Evolutionary conservation across 2,797 vertebrate species (phyloP), one percentile per base, ranked within the genome.

Genomic region (Syngnathus acus): DNA sequence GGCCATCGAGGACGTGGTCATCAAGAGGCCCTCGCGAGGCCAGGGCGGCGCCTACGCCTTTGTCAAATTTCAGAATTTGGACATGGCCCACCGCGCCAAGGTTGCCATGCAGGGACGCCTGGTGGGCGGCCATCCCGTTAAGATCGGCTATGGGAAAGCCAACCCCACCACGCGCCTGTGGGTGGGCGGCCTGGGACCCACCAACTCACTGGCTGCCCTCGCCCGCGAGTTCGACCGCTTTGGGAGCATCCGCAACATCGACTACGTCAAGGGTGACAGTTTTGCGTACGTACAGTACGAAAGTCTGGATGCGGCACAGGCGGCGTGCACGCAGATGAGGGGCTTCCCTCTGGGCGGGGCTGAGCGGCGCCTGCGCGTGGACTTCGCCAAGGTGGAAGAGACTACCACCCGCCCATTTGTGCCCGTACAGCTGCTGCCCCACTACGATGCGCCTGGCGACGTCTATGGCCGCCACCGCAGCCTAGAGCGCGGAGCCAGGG

Each of bases 251-350:
- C 86, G 95, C 71, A 97, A 94, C 62, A 98, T 99, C 21, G 96
- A 99, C 84, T 98, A 99, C 0, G 94, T 95, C 37, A 98, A 98
- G 72, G 97, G 96, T 0, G 97, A 98, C 87, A 98, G 89, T 66
- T 98, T 97, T 62, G 97, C 96, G 0, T 99, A 99, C 62, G 95
- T 99, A 66, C 97, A 99, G 80, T 99, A 99, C 0, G 97, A 99
- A 54, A 99, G 97, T 68, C 42, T 99, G 88, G 97, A 98, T 0
- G 97, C 97, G 0, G 92, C 97, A 0, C 95, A 98, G 80, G 96
- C 97, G 0, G 96, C 97, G 71, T 99, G 96, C 3, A 92, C 93
- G 0, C 96, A 99, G 80, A 99, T 99, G 97, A 89, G 96, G 68
- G 96, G 97, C 9, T 99, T 99, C 32, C 94, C 94, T 0, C 50